Conservation (phyloP, 1,140 invertebrate genomes). For the Muscidifurax raptorellus region DNA sequence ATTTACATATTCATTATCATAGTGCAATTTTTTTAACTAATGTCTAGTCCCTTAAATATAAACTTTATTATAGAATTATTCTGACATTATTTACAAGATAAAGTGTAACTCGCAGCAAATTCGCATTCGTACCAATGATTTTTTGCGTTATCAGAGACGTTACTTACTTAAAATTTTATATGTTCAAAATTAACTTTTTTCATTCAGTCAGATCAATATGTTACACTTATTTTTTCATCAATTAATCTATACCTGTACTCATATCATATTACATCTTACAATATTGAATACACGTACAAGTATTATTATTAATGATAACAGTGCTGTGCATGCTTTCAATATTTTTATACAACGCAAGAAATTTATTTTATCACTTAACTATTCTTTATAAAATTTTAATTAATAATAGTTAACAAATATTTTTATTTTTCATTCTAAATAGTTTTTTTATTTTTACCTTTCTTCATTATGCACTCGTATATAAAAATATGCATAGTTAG, state of each 20-base stretch:
- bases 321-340: slow-evolving; percentile 33
- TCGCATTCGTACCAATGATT: slow-evolving; percentile 32
- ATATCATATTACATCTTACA: slow-evolving; percentile 14
- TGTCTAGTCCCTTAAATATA: slow-evolving; percentile 25
- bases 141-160: slow-evolving; percentile 38
- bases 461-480: slow-evolving; percentile 2
- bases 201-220: slow-evolving; percentile 4
- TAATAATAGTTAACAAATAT: slow-evolving; percentile 46
- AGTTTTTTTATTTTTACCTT: slow-evolving; percentile 23
- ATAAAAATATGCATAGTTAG: slow-evolving; percentile 39
- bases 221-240: slow-evolving; percentile 32
- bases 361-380: slow-evolving; percentile 32
- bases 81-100: slow-evolving; percentile 49
- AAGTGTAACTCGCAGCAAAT: slow-evolving; percentile 36
- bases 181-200: slow-evolving; percentile 17
- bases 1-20: slow-evolving; percentile 45
- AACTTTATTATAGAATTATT: slow-evolving; percentile 30
- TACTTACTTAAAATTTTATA: slow-evolving; percentile 46
- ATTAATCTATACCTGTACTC: slow-evolving; percentile 31
- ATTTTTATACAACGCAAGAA: slow-evolving; percentile 37
- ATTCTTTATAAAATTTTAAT: slow-evolving; percentile 43
- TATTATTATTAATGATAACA: slow-evolving; percentile 33
- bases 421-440: slow-evolving; percentile 15
- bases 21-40: slow-evolving; percentile 32
- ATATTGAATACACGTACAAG: slow-evolving; percentile 3